Conservation (phyloP, 2,888 invertebrate species). For the Meiosimyza platycephala region DNA sequence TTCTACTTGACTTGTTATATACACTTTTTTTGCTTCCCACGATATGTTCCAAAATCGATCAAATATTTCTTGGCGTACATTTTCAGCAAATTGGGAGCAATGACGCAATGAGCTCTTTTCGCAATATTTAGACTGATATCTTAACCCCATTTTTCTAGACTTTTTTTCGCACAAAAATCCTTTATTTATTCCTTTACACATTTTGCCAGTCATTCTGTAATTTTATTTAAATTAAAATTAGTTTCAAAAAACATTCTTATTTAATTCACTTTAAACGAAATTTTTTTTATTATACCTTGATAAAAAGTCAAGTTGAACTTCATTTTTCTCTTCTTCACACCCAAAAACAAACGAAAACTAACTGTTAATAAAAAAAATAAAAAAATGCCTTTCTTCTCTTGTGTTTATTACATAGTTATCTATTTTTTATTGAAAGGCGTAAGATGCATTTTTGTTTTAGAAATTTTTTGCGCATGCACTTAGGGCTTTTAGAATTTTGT, state of each 20-base stretch:
- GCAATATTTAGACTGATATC: slow-evolving; percentile 29
- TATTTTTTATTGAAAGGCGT: too few relatives aligned
- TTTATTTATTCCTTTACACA: slow-evolving; percentile 29
- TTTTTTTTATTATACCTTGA: background rate
- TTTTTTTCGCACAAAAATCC: slow-evolving; percentile 30
- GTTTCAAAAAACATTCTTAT: background rate
- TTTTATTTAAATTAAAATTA: slow-evolving; percentile 12
- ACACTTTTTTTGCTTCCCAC: slow-evolving; percentile 25
- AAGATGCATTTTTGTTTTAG: too few relatives aligned
- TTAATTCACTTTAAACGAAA: background rate
- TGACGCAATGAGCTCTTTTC: slow-evolving; percentile 32
- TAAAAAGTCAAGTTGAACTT: too few relatives aligned
- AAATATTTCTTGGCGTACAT: slow-evolving; percentile 34
- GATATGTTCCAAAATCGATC: slow-evolving; percentile 36
- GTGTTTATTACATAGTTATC: too few relatives aligned
- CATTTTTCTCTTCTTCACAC: too few relatives aligned
- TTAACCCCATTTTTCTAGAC: slow-evolving; percentile 19
- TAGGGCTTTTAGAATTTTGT: too few relatives aligned
- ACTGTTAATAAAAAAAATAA: too few relatives aligned
- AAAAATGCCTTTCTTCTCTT: too few relatives aligned
- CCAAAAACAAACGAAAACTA: too few relatives aligned
- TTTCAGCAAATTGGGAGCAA: slow-evolving; percentile 33
- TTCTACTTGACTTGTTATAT: slow-evolving; percentile 28
- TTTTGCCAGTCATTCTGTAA: slow-evolving; percentile 15
- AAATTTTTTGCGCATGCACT: too few relatives aligned